Base-by-base conservation (phyloP, 1,140 invertebrate species). In the Ceratina japonica region DNA sequence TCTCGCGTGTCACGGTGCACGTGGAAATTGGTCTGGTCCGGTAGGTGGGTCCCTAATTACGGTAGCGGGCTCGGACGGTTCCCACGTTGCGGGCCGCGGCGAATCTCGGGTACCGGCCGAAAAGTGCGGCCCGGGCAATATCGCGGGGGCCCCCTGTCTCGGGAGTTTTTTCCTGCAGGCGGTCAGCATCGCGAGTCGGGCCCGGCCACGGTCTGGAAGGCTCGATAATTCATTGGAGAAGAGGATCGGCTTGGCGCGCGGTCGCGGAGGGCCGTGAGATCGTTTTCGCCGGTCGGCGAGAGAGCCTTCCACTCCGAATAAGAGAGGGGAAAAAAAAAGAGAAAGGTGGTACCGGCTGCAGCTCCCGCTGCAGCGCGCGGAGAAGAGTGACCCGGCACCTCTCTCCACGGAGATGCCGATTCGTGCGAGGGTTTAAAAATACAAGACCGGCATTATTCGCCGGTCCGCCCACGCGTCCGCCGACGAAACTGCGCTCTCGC, bases 381-480 rank as follows among this genome's bases (percentile, higher is more conserved):
- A 13, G 12, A 65, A 8, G 79, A 86, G 58, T 83, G 78, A 84
- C 76, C 83, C 68, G 72, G 77, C 68, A 68, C 72, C 52, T 82
- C 62, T 72, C 75, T 44, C 68, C 51, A 7, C 31, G 24, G 76
- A 63, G 49, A 75, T 66, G 61, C 73, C 75, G 79, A 76, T 81
- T 63, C 72, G 81, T 80, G 75, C 74, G 61, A 75, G 86, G 78
- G 73, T 86, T 87, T 88, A 88, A 87, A 85, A 87, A 88, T 87
- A 88, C 80, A 87, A 88, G 75, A 79, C 82, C 72, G 69, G 82
- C 82, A 81, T 87, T 86, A 89, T 88, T 84, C 81, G 82, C 85
- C 79, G 86, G 83, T 88, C 86, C 87, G 87, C 87, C 87, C 86
- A 88, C 87, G 84, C 86, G 80, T 75, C 52, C 69, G 69, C 75